Conservation (phyloP, 2,113 vertebrate species). For the Oryzias celebensis region DNA sequence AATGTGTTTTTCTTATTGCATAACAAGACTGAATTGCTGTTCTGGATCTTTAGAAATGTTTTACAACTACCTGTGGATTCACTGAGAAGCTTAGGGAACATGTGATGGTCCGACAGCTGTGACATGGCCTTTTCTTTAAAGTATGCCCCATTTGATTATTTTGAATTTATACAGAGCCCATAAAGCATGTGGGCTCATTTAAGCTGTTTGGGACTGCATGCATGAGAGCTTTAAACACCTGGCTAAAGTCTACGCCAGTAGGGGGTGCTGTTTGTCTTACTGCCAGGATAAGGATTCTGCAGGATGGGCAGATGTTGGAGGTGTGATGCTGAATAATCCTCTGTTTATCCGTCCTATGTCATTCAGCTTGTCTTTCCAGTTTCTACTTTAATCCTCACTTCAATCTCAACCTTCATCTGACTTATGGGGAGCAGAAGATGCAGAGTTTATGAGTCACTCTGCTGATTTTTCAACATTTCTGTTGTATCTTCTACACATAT, state of each 20-base stretch:
- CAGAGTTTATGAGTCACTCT: not conserved
- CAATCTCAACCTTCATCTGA: not conserved
- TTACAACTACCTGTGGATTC: not conserved
- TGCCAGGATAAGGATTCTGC: slow-evolving; percentile 17
- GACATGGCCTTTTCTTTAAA: not conserved
- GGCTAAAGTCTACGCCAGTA: slow-evolving; percentile 38
- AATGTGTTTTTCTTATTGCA: not conserved
- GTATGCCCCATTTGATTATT: slow-evolving; percentile 5
- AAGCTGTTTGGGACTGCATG: too few relatives aligned
- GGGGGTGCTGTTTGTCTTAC: slow-evolving; percentile 49
- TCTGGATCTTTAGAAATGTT: slow-evolving; percentile 7
- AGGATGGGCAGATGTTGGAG: slow-evolving; percentile 18
- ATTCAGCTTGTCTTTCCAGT: not conserved
- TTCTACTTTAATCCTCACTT: slow-evolving; percentile 4
- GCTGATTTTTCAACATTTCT: slow-evolving; percentile 1
- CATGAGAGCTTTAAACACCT: slow-evolving; percentile 11
- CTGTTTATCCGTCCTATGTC: slow-evolving; percentile 10
- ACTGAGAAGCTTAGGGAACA: too few relatives aligned
- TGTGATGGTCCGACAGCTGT: too few relatives aligned
- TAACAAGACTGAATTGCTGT: slow-evolving; percentile 7
- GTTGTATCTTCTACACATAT: not conserved
- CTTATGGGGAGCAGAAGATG: not conserved
- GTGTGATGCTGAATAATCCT: slow-evolving; percentile 17
- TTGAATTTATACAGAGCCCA: too few relatives aligned
- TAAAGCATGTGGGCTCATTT: too few relatives aligned